Base-by-base conservation (phyloP, 1,140 invertebrate genomes). In the Caenorhabditis elegans region DNA sequence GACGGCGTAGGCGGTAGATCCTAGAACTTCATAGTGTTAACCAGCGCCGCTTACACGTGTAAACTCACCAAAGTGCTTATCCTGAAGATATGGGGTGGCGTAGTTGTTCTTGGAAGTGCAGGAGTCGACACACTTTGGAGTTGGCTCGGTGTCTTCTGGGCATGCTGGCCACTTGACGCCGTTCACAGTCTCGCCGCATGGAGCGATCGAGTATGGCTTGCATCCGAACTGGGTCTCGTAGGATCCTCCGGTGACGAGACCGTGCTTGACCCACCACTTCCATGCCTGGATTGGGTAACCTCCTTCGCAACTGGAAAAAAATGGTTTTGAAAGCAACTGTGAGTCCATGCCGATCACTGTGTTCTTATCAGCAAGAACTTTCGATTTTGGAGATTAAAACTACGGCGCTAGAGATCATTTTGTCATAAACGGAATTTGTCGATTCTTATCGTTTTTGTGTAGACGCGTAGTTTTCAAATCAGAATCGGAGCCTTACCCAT, bases 191-290 rank as follows among this genome's bases (percentile, higher is more conserved):
- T 79, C 13, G 39, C 53, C 78, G 78, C 78, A 79, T 60, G 49
- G 49, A 22, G 39, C 49, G 13, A 53, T 79, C 0, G 53, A 46
- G 49, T 46, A 75, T 15, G 46, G 51, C 76, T 78, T 82, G 90
- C 95, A 97, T 48, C 95, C 94, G 91, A 93, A 92, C 46, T 93
- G 91, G 0, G 93, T 93, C 51, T 93, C 93, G 88, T 93, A 97
- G 78, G 92, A 91, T 4, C 95, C 95, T 75, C 95, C 95, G 79
- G 93, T 95, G 0, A 97, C 95, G 70, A 92, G 60, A 39, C 91
- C 91, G 39, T 85, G 79, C 19, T 78, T 90, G 4, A 93, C 93
- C 94, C 94, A 96, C 90, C 94, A 95, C 60, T 92, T 90, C 95
- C 95, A 97, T 6, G 95, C 95, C 17, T 92, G 91, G 13, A 88